Evolutionary conservation across 2,888 invertebrate genomes (phyloP).

Genomic region (Scrobipalpa atriplicella): DNA sequence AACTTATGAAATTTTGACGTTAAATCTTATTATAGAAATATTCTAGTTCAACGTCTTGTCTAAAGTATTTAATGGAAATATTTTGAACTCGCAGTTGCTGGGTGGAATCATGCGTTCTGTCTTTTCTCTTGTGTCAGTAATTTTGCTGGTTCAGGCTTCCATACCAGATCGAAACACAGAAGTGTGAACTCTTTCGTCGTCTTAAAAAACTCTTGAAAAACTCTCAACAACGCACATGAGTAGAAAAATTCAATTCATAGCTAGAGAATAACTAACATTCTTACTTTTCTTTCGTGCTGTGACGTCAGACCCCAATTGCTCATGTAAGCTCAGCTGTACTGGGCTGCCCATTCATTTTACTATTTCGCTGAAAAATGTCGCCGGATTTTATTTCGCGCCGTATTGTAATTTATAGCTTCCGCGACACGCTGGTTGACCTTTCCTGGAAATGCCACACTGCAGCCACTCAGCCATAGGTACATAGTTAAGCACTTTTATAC

Average conservation of each 20-base stretch:
- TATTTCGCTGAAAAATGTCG: constrained; percentile 13
- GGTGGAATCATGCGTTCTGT: too few relatives aligned
- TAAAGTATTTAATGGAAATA: too few relatives aligned
- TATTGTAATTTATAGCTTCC: background rate
- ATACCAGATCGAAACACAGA: too few relatives aligned
- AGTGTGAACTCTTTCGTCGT: too few relatives aligned
- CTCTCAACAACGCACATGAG: background rate
- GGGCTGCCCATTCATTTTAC: constrained; percentile 6
- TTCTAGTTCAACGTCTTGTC: too few relatives aligned
- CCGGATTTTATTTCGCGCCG: constrained; percentile 2
- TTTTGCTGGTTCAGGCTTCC: too few relatives aligned
- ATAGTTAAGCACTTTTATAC: background rate
- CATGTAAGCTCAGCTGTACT: background rate
- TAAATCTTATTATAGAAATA: background rate
- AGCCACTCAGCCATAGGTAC: background rate
- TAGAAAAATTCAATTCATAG: background rate
- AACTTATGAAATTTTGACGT: background rate
- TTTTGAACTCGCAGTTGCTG: too few relatives aligned
- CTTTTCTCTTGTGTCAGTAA: too few relatives aligned
- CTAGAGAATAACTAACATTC: background rate
- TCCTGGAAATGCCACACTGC: background rate
- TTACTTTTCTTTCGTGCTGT: background rate
- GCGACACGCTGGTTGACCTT: background rate
- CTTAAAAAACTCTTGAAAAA: background rate
- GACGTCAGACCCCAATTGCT: background rate